Evolutionary conservation across 2,888 invertebrate genomes (phyloP), one percentile per base, ranked within the genome.

Genomic region (Lycia hirtaria): DNA sequence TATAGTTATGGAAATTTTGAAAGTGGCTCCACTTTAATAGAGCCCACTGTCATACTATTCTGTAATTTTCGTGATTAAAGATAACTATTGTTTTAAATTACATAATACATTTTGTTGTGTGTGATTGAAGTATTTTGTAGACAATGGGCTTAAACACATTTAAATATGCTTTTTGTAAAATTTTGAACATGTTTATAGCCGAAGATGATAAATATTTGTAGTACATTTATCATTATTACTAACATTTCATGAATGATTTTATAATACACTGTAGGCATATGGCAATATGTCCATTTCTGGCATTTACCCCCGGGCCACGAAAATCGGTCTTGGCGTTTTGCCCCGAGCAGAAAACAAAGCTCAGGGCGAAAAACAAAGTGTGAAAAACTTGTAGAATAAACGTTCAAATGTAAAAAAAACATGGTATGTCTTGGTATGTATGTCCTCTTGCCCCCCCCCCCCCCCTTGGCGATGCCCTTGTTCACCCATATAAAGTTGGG

Each of bases 231-330:
- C 5, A 15, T 48, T 37, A 35, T n/a, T 9, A 22, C 22, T 15
- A 41, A 41, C 50, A 50, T 30, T 50, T 43, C 32, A n/a, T 54
- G 41, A 49, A 55, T 50, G 50, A 57, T 60, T 22, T 10, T 60
- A 48, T 56, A 60, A 47, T 56, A 49, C 49, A 52, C 43, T 56
- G 56, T 45, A 19, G 56, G 49, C 48, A 50, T 56, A 50, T 56
- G 51, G 24, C 35, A 24, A 37, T 7, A 24, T 35, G 12, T 52
- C 19, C 22, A 9, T 43, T 33, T 4, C 54, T 58, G 57, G 48
- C 51, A 60, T 54, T 40, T 30, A 24, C n/a, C n/a, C n/a, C n/a
- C n/a, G n/a, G n/a, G n/a, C n/a, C n/a, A n/a, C n/a, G n/a, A n/a
- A n/a, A n/a, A n/a, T n/a, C n/a, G n/a, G n/a, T n/a, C n/a, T n/a